Conservation (phyloP, 2,888 invertebrate genomes). For the Drosophila vallismaia region DNA sequence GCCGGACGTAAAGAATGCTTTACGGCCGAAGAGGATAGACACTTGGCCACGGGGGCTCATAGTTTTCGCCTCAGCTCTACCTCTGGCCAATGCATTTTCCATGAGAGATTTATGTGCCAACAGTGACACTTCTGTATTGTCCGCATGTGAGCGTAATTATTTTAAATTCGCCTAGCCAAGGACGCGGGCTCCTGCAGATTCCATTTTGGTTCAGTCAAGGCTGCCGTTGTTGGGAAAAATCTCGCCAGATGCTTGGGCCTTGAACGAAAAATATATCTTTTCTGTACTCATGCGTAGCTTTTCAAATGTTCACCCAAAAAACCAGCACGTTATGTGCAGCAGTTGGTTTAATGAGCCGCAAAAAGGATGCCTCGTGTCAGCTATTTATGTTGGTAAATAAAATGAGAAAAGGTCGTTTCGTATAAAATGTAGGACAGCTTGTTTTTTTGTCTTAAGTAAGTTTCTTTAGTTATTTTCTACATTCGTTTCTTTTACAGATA, state of each 20-base stretch:
- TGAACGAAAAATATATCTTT: slow-evolving; percentile 61
- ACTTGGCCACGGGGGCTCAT: slow-evolving; percentile 19
- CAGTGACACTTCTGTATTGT: slow-evolving; percentile 26
- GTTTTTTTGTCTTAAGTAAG: too few species aligned
- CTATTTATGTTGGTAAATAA: slow-evolving; percentile 26
- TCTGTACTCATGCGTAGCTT: slow-evolving; percentile 4
- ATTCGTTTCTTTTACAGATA: too few species aligned
- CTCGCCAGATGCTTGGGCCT: slow-evolving; percentile 50
- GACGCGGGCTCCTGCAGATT: slow-evolving; percentile 1
- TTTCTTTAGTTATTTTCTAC: too few species aligned
- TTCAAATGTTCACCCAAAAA: slow-evolving; percentile 29
- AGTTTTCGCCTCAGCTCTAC: slow-evolving; percentile 7
- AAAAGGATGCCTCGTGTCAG: slow-evolving; percentile 36
- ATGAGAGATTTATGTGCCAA: slow-evolving; percentile 59
- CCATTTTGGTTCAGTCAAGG: slow-evolving; percentile 57
- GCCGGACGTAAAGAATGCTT: slow-evolving; percentile 54
- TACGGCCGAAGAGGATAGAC: slow-evolving; percentile 37
- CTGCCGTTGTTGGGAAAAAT: slow-evolving; percentile 38
- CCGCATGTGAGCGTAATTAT: slow-evolving; percentile 53
- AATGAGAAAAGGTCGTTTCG: too few species aligned
- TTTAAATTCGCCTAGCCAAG: slow-evolving; percentile 50
- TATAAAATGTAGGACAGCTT: too few species aligned
- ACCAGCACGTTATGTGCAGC: slow-evolving; percentile 39
- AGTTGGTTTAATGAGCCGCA: slow-evolving; percentile 62
- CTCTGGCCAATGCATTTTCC: slow-evolving; percentile 25